Conservation (phyloP, 2,797 vertebrate genomes). For the Lagocephalus sceleratus region DNA sequence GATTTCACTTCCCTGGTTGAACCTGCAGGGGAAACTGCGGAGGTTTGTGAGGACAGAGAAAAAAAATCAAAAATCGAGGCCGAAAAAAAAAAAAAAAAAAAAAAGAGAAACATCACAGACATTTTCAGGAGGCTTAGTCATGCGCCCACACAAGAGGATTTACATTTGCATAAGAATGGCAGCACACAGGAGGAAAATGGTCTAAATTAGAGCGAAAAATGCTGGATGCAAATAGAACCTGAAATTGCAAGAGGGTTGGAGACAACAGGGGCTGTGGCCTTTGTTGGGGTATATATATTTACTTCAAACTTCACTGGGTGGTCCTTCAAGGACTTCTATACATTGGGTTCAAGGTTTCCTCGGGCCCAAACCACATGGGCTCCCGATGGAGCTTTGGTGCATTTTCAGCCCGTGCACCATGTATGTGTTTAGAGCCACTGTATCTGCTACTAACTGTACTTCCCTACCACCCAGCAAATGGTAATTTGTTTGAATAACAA, state of each 20-base stretch:
- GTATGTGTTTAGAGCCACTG: background rate
- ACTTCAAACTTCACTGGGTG: conserved; percentile 9
- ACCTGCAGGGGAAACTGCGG: conserved; percentile 13
- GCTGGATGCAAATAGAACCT: background rate
- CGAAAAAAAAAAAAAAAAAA: background rate
- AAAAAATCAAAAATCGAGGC: background rate
- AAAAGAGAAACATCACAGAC: conserved; percentile 10
- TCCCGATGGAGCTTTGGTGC: background rate
- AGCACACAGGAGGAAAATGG: background rate
- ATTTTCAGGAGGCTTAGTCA: conserved; percentile 2
- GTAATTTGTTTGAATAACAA: background rate
- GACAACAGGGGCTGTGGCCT: background rate
- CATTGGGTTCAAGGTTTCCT: conserved; percentile 1
- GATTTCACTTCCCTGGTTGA: conserved; percentile 15
- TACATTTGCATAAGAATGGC: conserved; percentile 29
- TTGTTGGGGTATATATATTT: conserved; percentile 3
- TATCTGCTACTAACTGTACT: background rate
- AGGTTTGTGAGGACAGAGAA: conserved; percentile 20
- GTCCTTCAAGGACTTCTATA: conserved; percentile 18
- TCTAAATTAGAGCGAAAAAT: conserved; percentile 3
- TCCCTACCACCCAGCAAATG: background rate
- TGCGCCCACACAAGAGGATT: conserved; percentile 18
- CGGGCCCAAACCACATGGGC: conserved; percentile 4
- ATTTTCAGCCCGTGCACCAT: background rate
- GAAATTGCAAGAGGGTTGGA: background rate